These are phyloP conservation scores for Drosophila kanekoi DNA, from an alignment of 2,888 invertebrate species.

Conservation along the genomic window DNA sequence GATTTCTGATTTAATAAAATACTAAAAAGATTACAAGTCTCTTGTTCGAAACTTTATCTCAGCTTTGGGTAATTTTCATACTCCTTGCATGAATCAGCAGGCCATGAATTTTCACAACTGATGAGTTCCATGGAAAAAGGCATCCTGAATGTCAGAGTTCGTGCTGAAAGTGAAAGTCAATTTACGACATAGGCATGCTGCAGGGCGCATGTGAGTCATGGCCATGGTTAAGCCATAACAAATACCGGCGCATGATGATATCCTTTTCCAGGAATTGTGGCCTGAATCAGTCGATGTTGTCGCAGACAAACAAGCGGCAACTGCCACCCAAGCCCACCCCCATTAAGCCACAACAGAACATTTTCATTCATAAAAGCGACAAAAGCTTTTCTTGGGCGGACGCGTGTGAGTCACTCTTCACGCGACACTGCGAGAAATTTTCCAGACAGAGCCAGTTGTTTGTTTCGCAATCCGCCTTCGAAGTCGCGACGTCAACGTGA, in stretches of 20 bases:
- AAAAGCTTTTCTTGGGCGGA: conserved; percentile 60
- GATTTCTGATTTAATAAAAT: not conserved
- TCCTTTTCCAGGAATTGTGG: conserved; percentile 79
- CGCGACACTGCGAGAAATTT: conserved; percentile 60
- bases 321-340: conserved; percentile 14
- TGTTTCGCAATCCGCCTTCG: conserved; percentile 23
- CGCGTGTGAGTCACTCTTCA: conserved; percentile 36
- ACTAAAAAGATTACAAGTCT: not conserved
- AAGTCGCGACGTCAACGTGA: conserved; percentile 42
- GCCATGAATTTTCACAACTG: conserved; percentile 10
- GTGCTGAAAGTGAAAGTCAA: conserved; percentile 57
- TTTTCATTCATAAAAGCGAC: conserved; percentile 80
- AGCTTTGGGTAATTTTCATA: not conserved
- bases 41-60: not conserved
- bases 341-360: conserved; percentile 19
- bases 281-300: conserved; percentile 68
- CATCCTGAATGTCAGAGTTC: conserved; percentile 70
- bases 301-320: conserved; percentile 53
- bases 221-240: conserved; percentile 68
- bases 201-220: conserved; percentile 66
- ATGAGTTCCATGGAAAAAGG: conserved; percentile 53
- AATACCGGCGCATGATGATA: conserved; percentile 73
- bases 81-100: conserved; percentile 52
- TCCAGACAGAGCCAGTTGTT: conserved; percentile 18
- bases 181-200: conserved; percentile 36